Base-by-base conservation (phyloP, 2,113 vertebrate genomes). In the Embiotoca jacksoni region DNA sequence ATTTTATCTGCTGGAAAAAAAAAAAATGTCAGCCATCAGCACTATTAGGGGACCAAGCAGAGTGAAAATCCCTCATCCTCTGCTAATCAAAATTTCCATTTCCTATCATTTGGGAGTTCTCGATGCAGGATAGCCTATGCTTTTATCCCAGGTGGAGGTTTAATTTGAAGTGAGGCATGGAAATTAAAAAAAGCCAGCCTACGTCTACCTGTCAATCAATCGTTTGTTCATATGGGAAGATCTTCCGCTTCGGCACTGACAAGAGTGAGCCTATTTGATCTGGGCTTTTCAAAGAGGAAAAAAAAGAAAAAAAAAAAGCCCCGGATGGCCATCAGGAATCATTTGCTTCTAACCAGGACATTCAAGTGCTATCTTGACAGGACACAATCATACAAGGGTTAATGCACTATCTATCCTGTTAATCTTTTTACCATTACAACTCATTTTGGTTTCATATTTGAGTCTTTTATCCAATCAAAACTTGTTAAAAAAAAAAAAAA, bases 61-160 rank as follows among this genome's bases (percentile, higher is more conserved):
- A 89, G 87, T 89, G 81, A 91, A 93, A 92, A 92, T 91, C 86
- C 89, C 83, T 83, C 61, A 30, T 91, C 74, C 78, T 88, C 85
- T 83, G 84, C 92, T 93, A 93, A 95, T 95, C 92, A 93, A 75
- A 90, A 89, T 89, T 90, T 92, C 86, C 83, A 88, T 91, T 89
- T 82, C 72, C 90, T 87, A 88, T 93, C 87, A 91, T 91, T 91
- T 84, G 80, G 75, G 79, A 86, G 81, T 82, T 88, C 78, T 91
- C 50, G 57, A 86, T 85, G 77, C 44, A 54, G 93, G 89, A 94
- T 95, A 96, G 92, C 93, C 92, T 86, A 91, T 92, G 87, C 93
- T 94, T 94, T 96, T 95, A 95, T 95, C 94, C 91, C 86, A 92
- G 94, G 94, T 95, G 94, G 95, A 96, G 95, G 96, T 97, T 97